Evolutionary conservation across 2,797 vertebrate species (phyloP), one percentile per base, ranked within the genome.

Genomic region (Peromyscus nudipes): DNA sequence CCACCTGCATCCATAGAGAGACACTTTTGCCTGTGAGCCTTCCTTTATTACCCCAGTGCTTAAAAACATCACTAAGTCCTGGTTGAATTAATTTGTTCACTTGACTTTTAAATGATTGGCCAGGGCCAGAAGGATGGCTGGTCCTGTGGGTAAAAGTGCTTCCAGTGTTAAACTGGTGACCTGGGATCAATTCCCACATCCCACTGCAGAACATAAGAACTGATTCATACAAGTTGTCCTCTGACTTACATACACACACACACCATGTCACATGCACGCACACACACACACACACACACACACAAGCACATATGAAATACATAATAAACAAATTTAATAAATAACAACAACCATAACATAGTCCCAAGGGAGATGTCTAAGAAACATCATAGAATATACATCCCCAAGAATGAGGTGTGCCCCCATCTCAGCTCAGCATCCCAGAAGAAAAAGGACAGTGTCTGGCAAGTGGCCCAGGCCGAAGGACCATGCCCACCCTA

Each of bases 341-440:
- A 40, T 17, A 83, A 23, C 25, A 57, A 57, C 21, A 37, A 37
- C 29, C 11, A 83, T 64, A 46, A 10, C 29, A 62, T 43, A 64
- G 87, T 49, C 13, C 71, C 25, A 64, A 64, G 40, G 55, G 57
- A 65, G 57, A n/a, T n/a, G n/a, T n/a, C n/a, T n/a, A 25, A 65
- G 11, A 43, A 79, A 46, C 25, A 25, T 29, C 9, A 37, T 25
- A n/a, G 37, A 75, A 7, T 4, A 12, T 49, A 6, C 16, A 57
- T 40, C 60, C 69, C 29, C 52, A 23, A 64, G 67, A 49, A 31
- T 0, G 27, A 69, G 16, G 34, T 2, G 27, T 55, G 8, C 17
- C 29, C 0, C 0, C 8, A 6, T 13, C 25, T 27, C 6, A 23
- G 23, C 29, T 55, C 27, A 1, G 19, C 46, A 0, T 57, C 40